These are phyloP conservation scores for Sphyrna mokarran DNA, from an alignment of 2,113 vertebrate genomes.

Conservation along the genomic window DNA sequence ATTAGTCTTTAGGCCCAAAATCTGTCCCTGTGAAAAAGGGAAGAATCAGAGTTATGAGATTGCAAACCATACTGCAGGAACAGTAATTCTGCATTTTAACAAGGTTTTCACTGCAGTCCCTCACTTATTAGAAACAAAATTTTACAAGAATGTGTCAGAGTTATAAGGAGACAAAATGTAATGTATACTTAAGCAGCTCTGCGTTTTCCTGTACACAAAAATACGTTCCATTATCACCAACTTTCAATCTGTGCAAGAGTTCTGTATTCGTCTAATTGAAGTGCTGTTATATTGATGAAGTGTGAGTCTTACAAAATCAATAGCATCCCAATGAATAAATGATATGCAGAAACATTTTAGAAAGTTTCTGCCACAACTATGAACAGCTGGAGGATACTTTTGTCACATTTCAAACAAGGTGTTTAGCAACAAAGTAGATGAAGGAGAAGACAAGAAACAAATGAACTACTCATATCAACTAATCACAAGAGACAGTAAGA, in stretches of 20 bases:
- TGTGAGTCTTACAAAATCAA: not conserved
- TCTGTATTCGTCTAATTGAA: not conserved
- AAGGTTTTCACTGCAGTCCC: not conserved
- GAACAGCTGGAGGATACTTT: not conserved
- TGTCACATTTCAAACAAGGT: not conserved
- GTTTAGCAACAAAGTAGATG: not conserved
- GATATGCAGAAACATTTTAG: not conserved
- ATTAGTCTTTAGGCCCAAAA: not conserved
- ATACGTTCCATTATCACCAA: not conserved
- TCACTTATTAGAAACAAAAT: not conserved
- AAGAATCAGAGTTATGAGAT: not conserved
- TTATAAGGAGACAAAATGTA: not conserved
- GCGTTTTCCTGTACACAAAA: not conserved
- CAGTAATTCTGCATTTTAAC: not conserved
- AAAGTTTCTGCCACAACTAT: not conserved
- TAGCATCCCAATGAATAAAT: not conserved
- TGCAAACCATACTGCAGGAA: not conserved
- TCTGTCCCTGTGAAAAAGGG: not conserved
- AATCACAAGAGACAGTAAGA: not conserved
- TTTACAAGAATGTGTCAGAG: not conserved
- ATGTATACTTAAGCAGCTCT: not conserved
- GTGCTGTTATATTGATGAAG: not conserved
- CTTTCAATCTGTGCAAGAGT: not conserved
- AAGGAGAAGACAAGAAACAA: not conserved
- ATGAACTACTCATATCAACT: not conserved